These are phyloP conservation scores for Chiridota heheva DNA, from an alignment of 35 echinoderm and acorn worm species.

Conservation along the genomic window DNA sequence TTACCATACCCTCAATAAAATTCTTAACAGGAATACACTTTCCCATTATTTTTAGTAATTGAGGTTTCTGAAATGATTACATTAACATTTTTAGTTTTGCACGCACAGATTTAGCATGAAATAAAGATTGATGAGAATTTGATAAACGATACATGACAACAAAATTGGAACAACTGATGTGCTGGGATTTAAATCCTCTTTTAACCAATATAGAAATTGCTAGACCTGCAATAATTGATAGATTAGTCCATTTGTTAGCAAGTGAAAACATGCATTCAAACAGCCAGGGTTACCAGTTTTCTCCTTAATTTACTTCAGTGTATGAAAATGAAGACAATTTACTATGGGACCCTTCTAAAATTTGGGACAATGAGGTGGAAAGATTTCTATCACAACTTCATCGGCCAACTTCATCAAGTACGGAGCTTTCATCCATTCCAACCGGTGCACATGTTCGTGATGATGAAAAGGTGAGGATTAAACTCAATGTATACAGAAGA, in stretches of 20 bases:
- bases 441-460: constrained; percentile 73
- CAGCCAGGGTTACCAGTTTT: background rate
- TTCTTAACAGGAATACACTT: too few species aligned
- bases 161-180: too few species aligned
- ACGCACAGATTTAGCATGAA: too few species aligned
- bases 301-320: constrained; percentile 43
- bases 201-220: background rate
- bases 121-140: too few species aligned
- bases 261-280: background rate
- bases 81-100: too few species aligned
- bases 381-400: constrained; percentile 79
- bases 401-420: constrained; percentile 11
- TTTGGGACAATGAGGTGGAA: constrained; percentile 53
- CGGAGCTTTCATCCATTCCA: constrained; percentile 58
- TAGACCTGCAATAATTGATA: background rate
- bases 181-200: too few species aligned
- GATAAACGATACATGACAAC: too few species aligned
- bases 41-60: too few species aligned
- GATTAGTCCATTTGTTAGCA: background rate
- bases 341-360: constrained; percentile 91
- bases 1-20: too few species aligned
- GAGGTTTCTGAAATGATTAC: too few species aligned
- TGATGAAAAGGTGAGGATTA: constrained; percentile 80
- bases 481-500: too few species aligned
- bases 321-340: constrained; percentile 99